Percentiles rank a stretch among this genome's conserved stretches.
Evolutionary conservation across 1,140 invertebrate genomes (phyloP).

Genomic region (Zaprionus lachaisei): DNA sequence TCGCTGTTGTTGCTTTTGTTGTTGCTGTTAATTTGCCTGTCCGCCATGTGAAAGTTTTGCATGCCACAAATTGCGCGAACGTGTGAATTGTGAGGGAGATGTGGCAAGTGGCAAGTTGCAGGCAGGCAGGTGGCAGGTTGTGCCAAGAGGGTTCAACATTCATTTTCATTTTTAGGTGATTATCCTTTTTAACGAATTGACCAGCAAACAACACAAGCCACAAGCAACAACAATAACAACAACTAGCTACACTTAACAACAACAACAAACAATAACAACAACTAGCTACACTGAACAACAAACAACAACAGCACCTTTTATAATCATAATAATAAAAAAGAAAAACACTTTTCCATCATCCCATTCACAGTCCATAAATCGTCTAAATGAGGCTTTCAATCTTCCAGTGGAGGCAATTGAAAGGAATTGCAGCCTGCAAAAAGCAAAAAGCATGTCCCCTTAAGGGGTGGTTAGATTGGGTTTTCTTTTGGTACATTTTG

Average conservation of each 20-base stretch:
- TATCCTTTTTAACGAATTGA: slow-evolving; percentile 55
- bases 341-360: slow-evolving; percentile 40
- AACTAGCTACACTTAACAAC: slow-evolving; percentile 3
- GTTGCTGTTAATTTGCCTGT: slow-evolving; percentile 60
- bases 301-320: slow-evolving; percentile 9
- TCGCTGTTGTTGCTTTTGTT: slow-evolving; percentile 37
- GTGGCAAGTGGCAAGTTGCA: neutral
- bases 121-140: slow-evolving; percentile 10
- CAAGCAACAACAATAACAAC: neutral
- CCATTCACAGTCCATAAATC: slow-evolving; percentile 78
- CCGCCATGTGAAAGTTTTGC: slow-evolving; percentile 74
- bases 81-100: slow-evolving; percentile 54
- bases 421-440: slow-evolving; percentile 11
- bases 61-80: slow-evolving; percentile 74
- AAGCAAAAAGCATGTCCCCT: neutral
- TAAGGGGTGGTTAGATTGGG: neutral
- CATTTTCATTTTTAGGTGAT: slow-evolving; percentile 45
- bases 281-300: neutral
- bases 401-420: slow-evolving; percentile 38
- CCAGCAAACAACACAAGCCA: slow-evolving; percentile 16
- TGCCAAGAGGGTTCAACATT: slow-evolving; percentile 48
- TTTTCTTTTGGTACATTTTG: neutral
- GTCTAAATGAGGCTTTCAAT: slow-evolving; percentile 72
- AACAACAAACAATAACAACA: slow-evolving; percentile 7
- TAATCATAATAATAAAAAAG: slow-evolving; percentile 18